Evolutionary conservation across 1,140 invertebrate genomes (phyloP), one percentile per base, ranked within the genome.

Genomic region (Centruroides vittatus): DNA sequence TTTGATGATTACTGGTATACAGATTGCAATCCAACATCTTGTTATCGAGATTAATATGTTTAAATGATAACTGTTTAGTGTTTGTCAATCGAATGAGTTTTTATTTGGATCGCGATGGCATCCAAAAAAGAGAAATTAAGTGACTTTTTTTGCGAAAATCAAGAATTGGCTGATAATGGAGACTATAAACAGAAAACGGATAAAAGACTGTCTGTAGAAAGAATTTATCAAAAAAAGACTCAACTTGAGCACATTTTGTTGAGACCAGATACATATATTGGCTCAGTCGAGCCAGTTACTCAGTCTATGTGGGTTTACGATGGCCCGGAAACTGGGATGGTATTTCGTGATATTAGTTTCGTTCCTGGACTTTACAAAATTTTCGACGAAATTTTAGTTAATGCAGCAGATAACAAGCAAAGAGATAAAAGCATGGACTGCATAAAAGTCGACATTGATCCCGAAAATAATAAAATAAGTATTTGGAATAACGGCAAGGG

Each of bases 341-440:
- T 91, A 0, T 84, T 91, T 69, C 82, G 78, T 70, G 86, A 96
- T 68, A 86, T 99, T 36, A 88, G 84, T 46, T 99, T 84, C 80
- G 95, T 98, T 50, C 97, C 97, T 66, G 93, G 93, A 61, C 79
- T 99, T 5, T 99, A 98, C 75, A 99, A 99, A 78, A 99, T 99
- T 68, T 99, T 95, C 80, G 97, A 99, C 78, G 97, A 99, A 85
- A 99, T 99, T 67, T 67, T 80, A 65, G 97, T 99, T 0, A 99
- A 99, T 80, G 97, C 97, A 55, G 93, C 97, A 58, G 97, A 99
- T 73, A 98, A 99, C 73, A 99, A 99, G 73, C 93, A 98, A 71
- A 80, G 95, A 64, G 96, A 99, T 77, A 75, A 83, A 3, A 84
- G 82, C 59, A 99, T 99, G 97, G 88, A 92, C 70, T 81, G 81